A percentile compares a stretch with the other conserved stretches of the same genome.
Conservation (phyloP, 2,113 vertebrate genomes). For the Cranoglanis bouderius region DNA sequence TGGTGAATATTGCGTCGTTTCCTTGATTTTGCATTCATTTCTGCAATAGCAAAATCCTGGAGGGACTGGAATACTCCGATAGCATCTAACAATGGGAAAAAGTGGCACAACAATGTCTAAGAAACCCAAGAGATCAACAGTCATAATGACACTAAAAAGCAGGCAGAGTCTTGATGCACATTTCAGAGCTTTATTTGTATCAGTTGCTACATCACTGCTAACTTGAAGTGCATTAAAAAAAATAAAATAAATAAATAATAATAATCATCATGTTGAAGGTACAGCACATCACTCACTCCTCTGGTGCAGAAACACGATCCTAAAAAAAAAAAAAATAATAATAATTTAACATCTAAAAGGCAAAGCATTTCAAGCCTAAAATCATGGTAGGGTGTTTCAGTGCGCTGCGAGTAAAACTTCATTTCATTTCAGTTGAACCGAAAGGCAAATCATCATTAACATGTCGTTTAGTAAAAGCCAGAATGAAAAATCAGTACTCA, state of each 20-base stretch:
- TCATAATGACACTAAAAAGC: neutral
- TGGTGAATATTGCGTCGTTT: no score
- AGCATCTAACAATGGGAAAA: no score
- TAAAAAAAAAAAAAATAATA: neutral
- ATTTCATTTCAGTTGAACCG: conserved; percentile 54
- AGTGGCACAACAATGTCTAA: no score
- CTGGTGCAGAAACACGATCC: neutral
- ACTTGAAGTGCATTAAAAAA: neutral
- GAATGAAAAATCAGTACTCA: neutral
- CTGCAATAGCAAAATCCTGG: no score
- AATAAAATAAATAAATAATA: no score
- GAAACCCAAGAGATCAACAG: neutral
- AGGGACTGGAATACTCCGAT: no score
- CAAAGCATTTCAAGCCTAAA: neutral
- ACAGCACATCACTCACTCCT: neutral
- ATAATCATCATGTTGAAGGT: neutral
- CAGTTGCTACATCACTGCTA: neutral
- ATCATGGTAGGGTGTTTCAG: conserved; percentile 51
- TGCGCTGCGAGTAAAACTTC: conserved; percentile 60
- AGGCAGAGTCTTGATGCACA: neutral
- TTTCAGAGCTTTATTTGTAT: neutral
- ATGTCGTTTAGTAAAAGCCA: neutral
- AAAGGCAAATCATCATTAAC: conserved; percentile 57
- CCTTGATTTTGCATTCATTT: no score
- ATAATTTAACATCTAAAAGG: neutral